Base-by-base conservation (phyloP, 1,140 invertebrate genomes). In the Phocides pigmalion region DNA sequence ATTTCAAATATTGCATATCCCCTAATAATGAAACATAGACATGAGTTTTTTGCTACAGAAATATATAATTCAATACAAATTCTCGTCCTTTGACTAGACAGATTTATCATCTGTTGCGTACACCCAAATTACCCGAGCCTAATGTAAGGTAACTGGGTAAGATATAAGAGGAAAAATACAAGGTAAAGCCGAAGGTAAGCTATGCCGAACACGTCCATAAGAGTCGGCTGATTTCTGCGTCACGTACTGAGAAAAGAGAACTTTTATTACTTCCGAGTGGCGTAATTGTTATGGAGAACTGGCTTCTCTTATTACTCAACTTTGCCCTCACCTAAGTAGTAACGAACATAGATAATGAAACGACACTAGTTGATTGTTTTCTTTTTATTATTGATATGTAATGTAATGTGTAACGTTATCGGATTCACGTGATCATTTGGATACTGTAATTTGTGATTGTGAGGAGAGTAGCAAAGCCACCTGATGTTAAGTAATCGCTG, bases 231-330 rank as follows among this genome's bases (percentile, higher is more conserved):
- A 84, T 82, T 80, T 72, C 74, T 76, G 25, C 77, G 77, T 87
- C 84, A 87, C 84, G 84, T 87, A 79, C 76, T 65, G 51, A 78
- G 73, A 85, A 82, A 83, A 82, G 75, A 84, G 81, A 87, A 84
- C 76, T 84, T 87, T 85, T 87, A 87, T 87, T 84, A 83, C 81
- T 82, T 84, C 81, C 81, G 74, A 78, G 79, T 64, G 68, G 59
- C 74, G 80, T 87, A 87, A 87, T 87, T 87, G 82, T 87, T 85
- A 85, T 85, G 81, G 84, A 84, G 80, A 87, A 81, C 74, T 56
- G 64, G 72, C 72, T 70, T 71, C 71, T 64, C 81, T 83, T 81
- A 84, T 86, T 84, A 82, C 81, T 84, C 70, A 87, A 87, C 76
- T 86, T 84, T 68, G 66, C 66, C 73, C 68, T 70, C 47, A 70